phyloP scores from a whole-genome alignment of 2,797 vertebrate species.

The Lepidocolaptes lacrymiger region DNA sequence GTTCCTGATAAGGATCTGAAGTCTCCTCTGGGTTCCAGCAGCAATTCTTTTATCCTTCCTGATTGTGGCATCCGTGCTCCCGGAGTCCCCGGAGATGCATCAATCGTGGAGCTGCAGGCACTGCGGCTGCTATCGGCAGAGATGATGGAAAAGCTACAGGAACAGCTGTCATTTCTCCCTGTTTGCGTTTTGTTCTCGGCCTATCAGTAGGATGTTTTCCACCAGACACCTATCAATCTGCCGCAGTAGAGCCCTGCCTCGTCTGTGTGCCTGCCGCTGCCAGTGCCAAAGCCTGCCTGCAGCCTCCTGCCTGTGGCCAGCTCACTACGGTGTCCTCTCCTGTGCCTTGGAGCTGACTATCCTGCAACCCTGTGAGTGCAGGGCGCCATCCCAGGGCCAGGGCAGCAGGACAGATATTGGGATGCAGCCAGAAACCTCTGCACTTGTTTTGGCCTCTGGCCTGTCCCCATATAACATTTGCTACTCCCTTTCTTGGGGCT shows the following conservation, averaged over 20 bases:
- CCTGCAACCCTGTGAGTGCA: neutral
- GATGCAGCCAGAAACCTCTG: neutral
- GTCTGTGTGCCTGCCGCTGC: neutral
- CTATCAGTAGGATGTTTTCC: constrained; percentile 66
- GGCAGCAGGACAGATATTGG: neutral
- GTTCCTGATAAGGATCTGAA: constrained; percentile 71
- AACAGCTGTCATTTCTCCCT: constrained; percentile 71
- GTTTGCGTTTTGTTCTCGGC: constrained; percentile 60
- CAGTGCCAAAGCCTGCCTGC: neutral
- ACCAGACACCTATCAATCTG: constrained; percentile 68
- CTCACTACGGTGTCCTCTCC: fast-evolving
- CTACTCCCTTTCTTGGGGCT: neutral
- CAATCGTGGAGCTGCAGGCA: constrained; percentile 57
- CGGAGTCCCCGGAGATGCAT: constrained; percentile 49
- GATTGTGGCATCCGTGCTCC: constrained; percentile 50
- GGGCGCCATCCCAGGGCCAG: fast-evolving
- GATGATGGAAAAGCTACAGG: constrained; percentile 72
- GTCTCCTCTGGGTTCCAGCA: constrained; percentile 62
- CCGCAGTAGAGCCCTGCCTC: neutral
- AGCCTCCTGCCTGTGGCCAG: neutral
- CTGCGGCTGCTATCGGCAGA: constrained; percentile 49
- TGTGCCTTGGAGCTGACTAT: neutral
- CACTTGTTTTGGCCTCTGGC: neutral
- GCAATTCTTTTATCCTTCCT: constrained; percentile 68
- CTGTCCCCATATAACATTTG: fast-evolving